Conservation (phyloP, 1,140 invertebrate species). For the Dinoponera quadriceps region DNA sequence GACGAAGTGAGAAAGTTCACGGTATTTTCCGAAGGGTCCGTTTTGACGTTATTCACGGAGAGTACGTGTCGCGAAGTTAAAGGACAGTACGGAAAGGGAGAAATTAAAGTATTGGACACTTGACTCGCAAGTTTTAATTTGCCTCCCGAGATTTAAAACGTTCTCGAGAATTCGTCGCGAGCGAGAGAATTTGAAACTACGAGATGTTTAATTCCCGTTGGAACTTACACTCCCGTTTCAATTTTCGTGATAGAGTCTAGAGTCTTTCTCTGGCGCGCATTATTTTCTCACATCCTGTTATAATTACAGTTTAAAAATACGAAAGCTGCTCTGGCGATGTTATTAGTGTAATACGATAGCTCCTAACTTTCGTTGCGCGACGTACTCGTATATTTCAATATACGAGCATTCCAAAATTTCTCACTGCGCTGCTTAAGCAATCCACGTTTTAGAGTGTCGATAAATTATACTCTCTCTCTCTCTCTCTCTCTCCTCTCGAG, state of each 20-base stretch:
- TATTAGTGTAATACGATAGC: background rate
- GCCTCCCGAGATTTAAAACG: background rate
- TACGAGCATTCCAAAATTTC: background rate
- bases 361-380: slow-evolving; percentile 7
- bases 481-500: background rate
- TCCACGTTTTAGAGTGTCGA: slow-evolving; percentile 18
- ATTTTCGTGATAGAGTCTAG: background rate
- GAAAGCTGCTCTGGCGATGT: background rate
- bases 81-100: background rate
- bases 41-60: background rate
- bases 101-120: too few species aligned
- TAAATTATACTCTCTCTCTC: background rate
- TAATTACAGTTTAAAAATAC: background rate
- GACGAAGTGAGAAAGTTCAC: background rate
- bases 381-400: background rate
- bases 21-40: background rate
- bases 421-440: background rate
- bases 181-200: background rate
- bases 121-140: background rate
- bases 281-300: background rate
- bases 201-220: background rate
- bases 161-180: background rate
- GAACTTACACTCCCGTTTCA: background rate
- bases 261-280: background rate
- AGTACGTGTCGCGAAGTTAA: background rate